Evolutionary conservation across 1,140 invertebrate genomes (phyloP), one percentile per base, ranked within the genome.

Genomic region (Caenorhabditis tropicalis): DNA sequence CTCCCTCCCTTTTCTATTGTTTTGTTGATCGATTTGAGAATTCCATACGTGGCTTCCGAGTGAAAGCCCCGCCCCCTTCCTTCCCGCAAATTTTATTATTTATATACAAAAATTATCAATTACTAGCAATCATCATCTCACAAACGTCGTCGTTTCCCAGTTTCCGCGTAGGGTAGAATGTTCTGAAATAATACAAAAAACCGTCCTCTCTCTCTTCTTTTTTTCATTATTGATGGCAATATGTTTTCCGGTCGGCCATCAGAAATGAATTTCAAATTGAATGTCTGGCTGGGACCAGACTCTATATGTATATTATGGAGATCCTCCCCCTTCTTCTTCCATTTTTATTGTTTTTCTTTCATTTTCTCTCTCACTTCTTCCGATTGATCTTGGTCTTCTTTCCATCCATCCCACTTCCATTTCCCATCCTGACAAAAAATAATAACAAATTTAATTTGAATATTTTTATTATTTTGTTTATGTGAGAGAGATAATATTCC

Each of bases 221-320:
- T 12, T 46, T 46, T 6, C n/a, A n/a, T n/a, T n/a, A 19, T 16
- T 51, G 24, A 24, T 56, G 53, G 24, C 39, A 6, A 43, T 6
- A 6, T 29, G 0, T 56, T 10, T 56, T 56, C 21, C 5, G 21
- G 10, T 56, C 19, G 49, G 49, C 53, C 53, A 56, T 56, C 53
- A 27, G 24, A 56, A 56, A 12, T 24, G 16, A 51, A 7, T n/a
- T 16, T 36, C 12, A 74, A 74, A 46, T 27, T 27, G 10, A 39
- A 24, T 27, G 65, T 74, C 65, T 74, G 65, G 65, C 65, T 74
- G 65, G 65, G 36, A 43, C 65, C 65, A 74, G 65, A 74, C 65
- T 74, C 65, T 74, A 74, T 74, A 74, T 74, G 65, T 74, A 74
- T 74, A 74, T 74, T 74, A 43, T 43, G 65, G 65, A 74, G 65